These are phyloP conservation scores for Antechinus flavipes DNA, from an alignment of 2,113 vertebrate genomes.

Conservation along the genomic window DNA sequence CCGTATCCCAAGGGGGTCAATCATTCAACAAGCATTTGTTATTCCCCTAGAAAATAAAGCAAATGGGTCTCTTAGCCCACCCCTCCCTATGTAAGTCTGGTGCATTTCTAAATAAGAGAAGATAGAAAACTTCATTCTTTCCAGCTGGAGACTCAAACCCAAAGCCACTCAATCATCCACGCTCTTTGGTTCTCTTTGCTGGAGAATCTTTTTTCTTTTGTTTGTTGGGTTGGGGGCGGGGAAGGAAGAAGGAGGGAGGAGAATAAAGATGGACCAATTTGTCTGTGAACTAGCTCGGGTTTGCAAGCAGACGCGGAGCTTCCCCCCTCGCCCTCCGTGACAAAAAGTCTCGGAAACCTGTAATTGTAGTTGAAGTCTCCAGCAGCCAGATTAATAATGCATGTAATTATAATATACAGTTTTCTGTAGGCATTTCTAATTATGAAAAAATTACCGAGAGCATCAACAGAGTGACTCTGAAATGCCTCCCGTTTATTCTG, in stretches of 20 bases:
- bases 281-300: slow-evolving; percentile 35
- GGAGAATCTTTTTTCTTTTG: not conserved
- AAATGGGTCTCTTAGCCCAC: not conserved
- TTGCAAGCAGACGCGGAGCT: slow-evolving; percentile 48
- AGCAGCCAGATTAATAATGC: slow-evolving; percentile 80
- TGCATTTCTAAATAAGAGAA: not conserved
- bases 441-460: slow-evolving; percentile 84
- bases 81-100: not conserved
- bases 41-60: not conserved
- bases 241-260: not conserved
- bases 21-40: not conserved
- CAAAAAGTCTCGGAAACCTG: slow-evolving; percentile 69
- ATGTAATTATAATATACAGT: slow-evolving; percentile 82
- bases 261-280: slow-evolving; percentile 47
- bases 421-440: slow-evolving; percentile 83
- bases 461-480: slow-evolving; percentile 78
- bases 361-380: slow-evolving; percentile 64
- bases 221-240: not conserved
- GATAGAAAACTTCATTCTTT: not conserved
- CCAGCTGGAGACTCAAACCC: not conserved
- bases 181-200: slow-evolving; percentile 46
- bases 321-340: slow-evolving; percentile 16
- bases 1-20: not conserved
- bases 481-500: slow-evolving; percentile 80
- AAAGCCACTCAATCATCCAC: not conserved